A percentile compares a stretch with the other conserved stretches of the same genome.
Conservation (phyloP, 2,888 invertebrate species). For the Trissolcus japonicus region DNA sequence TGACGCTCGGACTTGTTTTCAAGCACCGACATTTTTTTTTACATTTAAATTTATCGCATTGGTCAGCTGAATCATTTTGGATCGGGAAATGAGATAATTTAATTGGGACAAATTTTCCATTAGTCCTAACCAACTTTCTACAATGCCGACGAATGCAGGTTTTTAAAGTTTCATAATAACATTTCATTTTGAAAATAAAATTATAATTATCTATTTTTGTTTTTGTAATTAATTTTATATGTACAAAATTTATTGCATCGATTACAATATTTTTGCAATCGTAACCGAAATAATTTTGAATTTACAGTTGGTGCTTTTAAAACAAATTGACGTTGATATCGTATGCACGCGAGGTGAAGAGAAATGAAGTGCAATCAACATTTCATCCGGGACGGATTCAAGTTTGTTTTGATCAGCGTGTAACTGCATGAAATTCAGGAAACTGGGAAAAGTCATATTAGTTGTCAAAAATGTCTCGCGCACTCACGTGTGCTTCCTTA, state of each 20-base stretch:
- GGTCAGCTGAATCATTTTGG: slow-evolving; percentile 7
- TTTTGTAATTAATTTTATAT: no score
- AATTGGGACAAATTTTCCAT: neutral
- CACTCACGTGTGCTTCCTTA: slow-evolving; percentile 28
- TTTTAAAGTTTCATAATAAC: no score
- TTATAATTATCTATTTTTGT: no score
- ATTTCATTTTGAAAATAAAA: no score
- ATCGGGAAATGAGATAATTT: slow-evolving; percentile 7
- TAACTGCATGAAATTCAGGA: slow-evolving; percentile 40
- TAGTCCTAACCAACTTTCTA: no score
- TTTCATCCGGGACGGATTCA: slow-evolving; percentile 25
- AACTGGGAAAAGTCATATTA: slow-evolving; percentile 40
- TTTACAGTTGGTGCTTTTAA: no score
- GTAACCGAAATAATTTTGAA: neutral
- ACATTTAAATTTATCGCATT: slow-evolving; percentile 22
- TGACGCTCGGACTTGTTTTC: slow-evolving; percentile 25
- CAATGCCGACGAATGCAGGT: no score
- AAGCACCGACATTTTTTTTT: slow-evolving; percentile 4
- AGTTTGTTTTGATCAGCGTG: slow-evolving; percentile 34
- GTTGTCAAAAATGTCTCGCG: slow-evolving; percentile 48
- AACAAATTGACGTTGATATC: no score
- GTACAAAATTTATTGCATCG: no score
- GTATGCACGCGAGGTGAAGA: no score
- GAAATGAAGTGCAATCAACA: neutral
- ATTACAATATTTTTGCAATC: neutral